Evolutionary conservation across 2,113 vertebrate species (phyloP), one percentile per base, ranked within the genome.

Genomic region (Aix galericulata): DNA sequence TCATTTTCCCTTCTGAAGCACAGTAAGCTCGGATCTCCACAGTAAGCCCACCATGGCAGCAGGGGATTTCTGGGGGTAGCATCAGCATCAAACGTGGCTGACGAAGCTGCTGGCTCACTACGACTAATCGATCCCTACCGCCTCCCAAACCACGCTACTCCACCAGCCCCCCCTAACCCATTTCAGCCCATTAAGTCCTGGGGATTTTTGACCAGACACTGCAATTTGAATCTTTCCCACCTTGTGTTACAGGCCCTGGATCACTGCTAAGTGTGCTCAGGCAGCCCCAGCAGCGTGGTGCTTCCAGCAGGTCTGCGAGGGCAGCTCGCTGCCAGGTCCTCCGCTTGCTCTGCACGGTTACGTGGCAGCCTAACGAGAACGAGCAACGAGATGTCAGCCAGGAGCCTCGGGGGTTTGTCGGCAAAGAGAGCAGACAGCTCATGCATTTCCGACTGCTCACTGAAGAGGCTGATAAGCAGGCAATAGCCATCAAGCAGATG

Each of bases 401-500:
- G 18, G 25, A 27, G 60, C 50, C 17, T 46, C n/a, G 27, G 0
- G 1, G 17, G 48, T 23, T 74, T 74, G 20, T 14, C 48, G n/a
- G 52, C 0, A 1, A 32, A 0, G 0, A 36, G 34, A 46, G 60
- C 8, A 50, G 27, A 7, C 14, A 38, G 20, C 18, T 58, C 66
- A 26, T n/a, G 18, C 4, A 42, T 42, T 78, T 82, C 52, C 16
- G 66, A 73, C 82, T 82, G 58, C 25, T 78, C 31, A n/a, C 2
- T 9, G 52, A 48, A 42, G 2, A 72, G n/a, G 17, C 0, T 34
- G 17, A 14, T 20, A 34, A 60, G 64, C 31, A 67, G 34, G 46
- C 27, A 68, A 22, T 20, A 17, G 34, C 8, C n/a, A 67, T 11
- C 59, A 72, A 26, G 31, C 7, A 68, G 17, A 25, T 26, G 20